phyloP scores from a whole-genome alignment of 2,113 vertebrate genomes.

The Strix aluco region DNA sequence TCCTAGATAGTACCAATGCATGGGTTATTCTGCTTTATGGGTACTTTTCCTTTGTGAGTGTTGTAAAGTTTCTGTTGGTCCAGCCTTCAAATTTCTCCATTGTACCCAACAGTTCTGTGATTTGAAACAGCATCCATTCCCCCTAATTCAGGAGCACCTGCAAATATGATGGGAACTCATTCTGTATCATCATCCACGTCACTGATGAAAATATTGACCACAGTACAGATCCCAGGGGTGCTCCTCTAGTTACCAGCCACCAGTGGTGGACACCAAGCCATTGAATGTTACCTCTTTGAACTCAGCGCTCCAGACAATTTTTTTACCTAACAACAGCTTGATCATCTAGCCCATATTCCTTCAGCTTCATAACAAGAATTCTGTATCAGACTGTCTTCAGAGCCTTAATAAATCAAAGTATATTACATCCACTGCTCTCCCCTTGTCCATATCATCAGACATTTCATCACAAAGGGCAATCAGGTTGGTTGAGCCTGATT shows the following conservation, averaged over 20 bases:
- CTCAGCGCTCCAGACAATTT: neutral
- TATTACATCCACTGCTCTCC: neutral
- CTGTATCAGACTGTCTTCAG: neutral
- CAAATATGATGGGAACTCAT: neutral
- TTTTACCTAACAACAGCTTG: neutral
- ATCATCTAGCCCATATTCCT: neutral
- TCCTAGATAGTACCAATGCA: neutral
- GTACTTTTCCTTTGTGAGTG: neutral
- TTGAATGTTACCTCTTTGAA: neutral
- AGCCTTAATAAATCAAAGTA: neutral
- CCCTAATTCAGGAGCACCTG: neutral
- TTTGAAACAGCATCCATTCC: neutral
- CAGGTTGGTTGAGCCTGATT: neutral
- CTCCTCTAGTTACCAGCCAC: neutral
- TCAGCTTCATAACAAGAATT: neutral
- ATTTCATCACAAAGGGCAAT: neutral
- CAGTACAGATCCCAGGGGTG: neutral
- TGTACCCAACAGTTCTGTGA: neutral
- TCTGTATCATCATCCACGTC: neutral
- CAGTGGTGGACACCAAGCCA: neutral
- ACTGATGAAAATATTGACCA: neutral
- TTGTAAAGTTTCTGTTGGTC: neutral
- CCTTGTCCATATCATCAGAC: neutral
- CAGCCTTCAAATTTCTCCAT: neutral
- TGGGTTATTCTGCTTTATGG: neutral